Base-by-base conservation (phyloP, 1,140 invertebrate genomes). In the Sycobia sp. region DNA sequence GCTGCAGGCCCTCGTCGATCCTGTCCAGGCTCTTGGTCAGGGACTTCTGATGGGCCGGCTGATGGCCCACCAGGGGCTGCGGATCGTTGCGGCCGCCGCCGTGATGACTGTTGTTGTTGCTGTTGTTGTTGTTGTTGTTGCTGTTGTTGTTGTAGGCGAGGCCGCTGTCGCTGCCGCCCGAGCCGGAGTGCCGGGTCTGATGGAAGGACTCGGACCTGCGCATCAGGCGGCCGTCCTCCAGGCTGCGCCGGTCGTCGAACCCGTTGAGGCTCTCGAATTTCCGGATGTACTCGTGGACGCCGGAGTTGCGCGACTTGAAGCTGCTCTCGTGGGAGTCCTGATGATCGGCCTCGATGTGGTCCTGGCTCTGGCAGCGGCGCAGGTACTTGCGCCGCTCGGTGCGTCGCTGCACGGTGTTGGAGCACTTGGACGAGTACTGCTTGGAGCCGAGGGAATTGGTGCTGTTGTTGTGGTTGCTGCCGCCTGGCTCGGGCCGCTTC, bases 11-110 rank as follows among this genome's bases (percentile, higher is more conserved):
- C 68, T 91, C 90, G 67, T 91, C 90, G 5, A 92, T 88, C 50
- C 89, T 84, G 62, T 93, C 90, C 29, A 92, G 76, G 59, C 90
- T 92, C 77, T 92, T 92, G 1, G 89, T 89, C 49, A 89, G 29
- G 29, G 29, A 32, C 29, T 32, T 11, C 29, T 32, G n/a, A n/a
- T 11, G 29, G 29, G 5, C 29, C 4, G 25, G 60, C 43, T 18
- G 53, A 22, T 16, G 58, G 62, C 3, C 13, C 60, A 64, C 8
- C 71, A 20, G 71, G 11, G 76, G 62, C 67, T 7, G 72, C 23
- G 71, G 11, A 75, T 72, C 25, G 49, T 76, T 73, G 44, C 71
- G 78, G 20, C 76, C 74, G 0, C 76, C 77, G 9, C 73, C 23
- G n/a, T n/a, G n/a, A n/a, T n/a, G n/a, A n/a, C n/a, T n/a, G n/a